phyloP scores from a whole-genome alignment of 1,140 invertebrate genomes.

The Drosophila baimaii region DNA sequence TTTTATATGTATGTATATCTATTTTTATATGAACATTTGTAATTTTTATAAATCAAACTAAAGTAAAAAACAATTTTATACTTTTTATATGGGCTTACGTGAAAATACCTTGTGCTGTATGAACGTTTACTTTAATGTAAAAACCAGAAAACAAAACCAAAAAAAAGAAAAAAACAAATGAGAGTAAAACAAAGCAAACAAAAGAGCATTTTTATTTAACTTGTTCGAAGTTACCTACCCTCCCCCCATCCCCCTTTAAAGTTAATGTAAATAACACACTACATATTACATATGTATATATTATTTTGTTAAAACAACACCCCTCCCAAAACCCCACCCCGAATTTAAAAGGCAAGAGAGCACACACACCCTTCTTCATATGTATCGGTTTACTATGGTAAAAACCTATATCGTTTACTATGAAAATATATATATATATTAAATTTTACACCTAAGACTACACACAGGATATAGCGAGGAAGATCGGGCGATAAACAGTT shows the following conservation, averaged over 20 bases:
- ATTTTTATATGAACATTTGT: slow-evolving; percentile 81
- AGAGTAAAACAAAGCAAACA: slow-evolving; percentile 31
- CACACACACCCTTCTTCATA: slow-evolving; percentile 7
- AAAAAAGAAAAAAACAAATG: slow-evolving; percentile 19
- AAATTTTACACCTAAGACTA: slow-evolving; percentile 2
- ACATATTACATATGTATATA: slow-evolving; percentile 5
- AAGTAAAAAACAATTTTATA: slow-evolving; percentile 71
- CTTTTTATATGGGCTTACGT: slow-evolving; percentile 80
- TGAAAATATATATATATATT: slow-evolving; percentile 7
- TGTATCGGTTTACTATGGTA: no score
- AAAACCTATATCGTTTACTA: slow-evolving; percentile 32
- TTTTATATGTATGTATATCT: slow-evolving; percentile 73
- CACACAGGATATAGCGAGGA: slow-evolving; percentile 4
- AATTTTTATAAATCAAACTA: slow-evolving; percentile 71
- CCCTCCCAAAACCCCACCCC: background rate
- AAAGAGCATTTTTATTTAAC: slow-evolving; percentile 67
- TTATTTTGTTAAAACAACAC: background rate
- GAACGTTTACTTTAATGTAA: slow-evolving; percentile 71
- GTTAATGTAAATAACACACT: slow-evolving; percentile 31
- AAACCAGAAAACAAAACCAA: slow-evolving; percentile 9
- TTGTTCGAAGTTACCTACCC: slow-evolving; percentile 3
- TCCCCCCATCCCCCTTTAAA: background rate
- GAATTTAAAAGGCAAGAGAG: slow-evolving; percentile 23
- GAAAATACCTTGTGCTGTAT: slow-evolving; percentile 74
- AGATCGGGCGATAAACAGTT: background rate